phyloP scores from a whole-genome alignment of 2,113 vertebrate species.

The Cebus imitator region DNA sequence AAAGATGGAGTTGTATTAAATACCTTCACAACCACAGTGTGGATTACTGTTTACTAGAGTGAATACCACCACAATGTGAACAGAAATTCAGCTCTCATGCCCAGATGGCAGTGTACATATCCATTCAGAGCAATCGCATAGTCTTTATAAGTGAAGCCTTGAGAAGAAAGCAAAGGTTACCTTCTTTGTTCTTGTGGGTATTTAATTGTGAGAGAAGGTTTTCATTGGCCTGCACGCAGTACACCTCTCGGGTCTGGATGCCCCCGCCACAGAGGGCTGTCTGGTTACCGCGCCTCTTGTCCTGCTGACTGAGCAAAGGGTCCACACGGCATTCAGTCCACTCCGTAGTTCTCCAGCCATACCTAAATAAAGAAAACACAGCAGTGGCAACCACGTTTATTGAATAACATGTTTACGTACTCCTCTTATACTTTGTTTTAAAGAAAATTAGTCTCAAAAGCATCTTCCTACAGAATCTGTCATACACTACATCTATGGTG shows the following conservation, averaged over 20 bases:
- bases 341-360: constrained; percentile 93
- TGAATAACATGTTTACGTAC: not conserved
- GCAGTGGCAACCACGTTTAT: not conserved
- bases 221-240: constrained; percentile 92
- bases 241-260: constrained; percentile 92
- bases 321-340: constrained; percentile 97
- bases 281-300: constrained; percentile 93
- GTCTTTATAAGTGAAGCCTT: not conserved
- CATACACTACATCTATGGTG: not conserved
- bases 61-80: not conserved
- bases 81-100: not conserved
- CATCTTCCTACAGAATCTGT: not conserved
- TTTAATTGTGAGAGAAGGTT: constrained; percentile 89
- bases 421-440: not conserved
- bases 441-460: not conserved
- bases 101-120: rapidly evolving
- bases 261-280: constrained; percentile 96
- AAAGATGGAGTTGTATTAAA: not conserved
- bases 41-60: not conserved
- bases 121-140: not conserved
- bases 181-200: constrained; percentile 89
- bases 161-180: constrained; percentile 79
- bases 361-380: constrained; percentile 80
- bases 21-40: not conserved
- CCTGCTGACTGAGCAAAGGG: constrained; percentile 94